Evolutionary conservation across 2,113 vertebrate genomes (phyloP), one percentile per base, ranked within the genome.

Genomic region (Oxygymnocypris stewartii): DNA sequence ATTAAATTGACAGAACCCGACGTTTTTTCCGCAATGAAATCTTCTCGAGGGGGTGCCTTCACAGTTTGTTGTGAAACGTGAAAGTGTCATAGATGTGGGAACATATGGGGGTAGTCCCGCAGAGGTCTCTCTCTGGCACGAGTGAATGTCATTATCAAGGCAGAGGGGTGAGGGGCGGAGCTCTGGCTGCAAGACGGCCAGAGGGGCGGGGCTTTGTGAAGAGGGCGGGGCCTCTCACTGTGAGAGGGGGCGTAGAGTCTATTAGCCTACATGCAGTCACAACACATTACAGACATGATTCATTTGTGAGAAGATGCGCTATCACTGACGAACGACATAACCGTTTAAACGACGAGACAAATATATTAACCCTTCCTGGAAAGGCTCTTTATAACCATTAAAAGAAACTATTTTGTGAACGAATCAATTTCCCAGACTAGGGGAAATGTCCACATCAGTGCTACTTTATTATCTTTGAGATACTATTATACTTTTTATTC

Each of bases 101-200:
- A 75, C 63, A 83, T 82, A 82, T 35, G 35, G 88, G 84, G 90
- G 85, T 83, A 85, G 87, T 84, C 90, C 88, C 90, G 77, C 84
- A 85, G 57, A 87, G 90, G 85, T 84, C 84, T 87, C 44, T 86
- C 84, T 87, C 44, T 86, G 79, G 79, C 84, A 67, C 69, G 65
- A 79, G 71, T 87, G 88, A 89, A 89, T 89, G 88, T 87, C 86
- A 87, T 88, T 89, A 89, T 86, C 88, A 87, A 63, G 79, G 76
- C 71, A 61, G 14, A 20, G 31, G 44, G 77, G 81, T 49, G 82
- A 51, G 59, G 69, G 81, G 44, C 44, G 57, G 81, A 47, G 14
- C 49, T 51, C 20, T 47, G 49, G 18, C 71, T 78, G 40, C 20
- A 47, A 44, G 23, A 78, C 47, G 11, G 18, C 2, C 3, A 16